A percentile compares a stretch with the other conserved stretches of the same genome.
Conservation (phyloP, 2,797 vertebrate species). For the Brachyalestes nurse region DNA sequence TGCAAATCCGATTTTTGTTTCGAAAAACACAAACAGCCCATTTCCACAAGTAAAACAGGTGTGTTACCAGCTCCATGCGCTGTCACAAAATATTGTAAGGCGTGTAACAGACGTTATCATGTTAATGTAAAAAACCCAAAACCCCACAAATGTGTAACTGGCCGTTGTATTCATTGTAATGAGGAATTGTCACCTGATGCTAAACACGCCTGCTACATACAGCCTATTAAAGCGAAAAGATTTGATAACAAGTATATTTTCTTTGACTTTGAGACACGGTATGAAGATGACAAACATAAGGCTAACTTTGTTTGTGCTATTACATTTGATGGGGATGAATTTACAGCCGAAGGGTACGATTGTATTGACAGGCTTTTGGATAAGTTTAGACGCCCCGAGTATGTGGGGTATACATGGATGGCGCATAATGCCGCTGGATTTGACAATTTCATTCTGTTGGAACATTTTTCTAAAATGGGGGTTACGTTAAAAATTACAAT, state of each 20-base stretch:
- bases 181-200: background rate
- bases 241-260: background rate
- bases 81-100: background rate
- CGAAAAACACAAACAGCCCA: background rate
- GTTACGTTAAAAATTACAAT: background rate
- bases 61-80: background rate
- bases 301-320: too few relatives aligned
- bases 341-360: background rate
- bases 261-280: too few relatives aligned
- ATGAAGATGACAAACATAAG: too few relatives aligned
- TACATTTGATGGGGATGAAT: too few relatives aligned
- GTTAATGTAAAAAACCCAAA: background rate
- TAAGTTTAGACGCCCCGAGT: background rate
- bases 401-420: background rate
- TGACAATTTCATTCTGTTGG: slow-evolving; percentile 12
- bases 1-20: background rate
- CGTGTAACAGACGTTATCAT: background rate
- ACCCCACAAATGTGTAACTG: background rate
- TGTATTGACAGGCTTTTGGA: background rate
- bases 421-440: background rate
- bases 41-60: too few relatives aligned
- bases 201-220: background rate
- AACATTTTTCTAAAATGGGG: background rate
- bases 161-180: background rate
- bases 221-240: background rate